These are phyloP conservation scores for Lycodopsis pacificus DNA, from an alignment of 2,797 vertebrate species.

Conservation along the genomic window DNA sequence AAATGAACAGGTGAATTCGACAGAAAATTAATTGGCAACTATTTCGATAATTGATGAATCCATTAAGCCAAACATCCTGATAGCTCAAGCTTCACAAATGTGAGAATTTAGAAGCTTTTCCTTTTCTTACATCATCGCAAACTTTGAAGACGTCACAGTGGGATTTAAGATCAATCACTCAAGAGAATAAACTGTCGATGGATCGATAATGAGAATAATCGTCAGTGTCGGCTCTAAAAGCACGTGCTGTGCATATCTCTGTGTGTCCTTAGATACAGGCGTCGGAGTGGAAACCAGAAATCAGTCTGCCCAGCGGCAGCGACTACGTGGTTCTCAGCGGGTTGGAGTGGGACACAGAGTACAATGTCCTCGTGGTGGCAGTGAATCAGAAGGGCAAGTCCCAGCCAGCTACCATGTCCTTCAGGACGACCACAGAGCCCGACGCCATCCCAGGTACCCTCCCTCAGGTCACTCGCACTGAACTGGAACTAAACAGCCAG, in stretches of 20 bases:
- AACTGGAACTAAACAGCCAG: constrained; percentile 44
- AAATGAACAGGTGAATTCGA: not conserved
- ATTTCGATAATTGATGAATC: not conserved
- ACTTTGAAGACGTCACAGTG: not conserved
- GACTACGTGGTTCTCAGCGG: constrained; percentile 89
- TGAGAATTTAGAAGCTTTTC: not conserved
- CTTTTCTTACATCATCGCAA: not conserved
- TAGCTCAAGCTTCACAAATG: not conserved
- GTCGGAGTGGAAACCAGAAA: constrained; percentile 92
- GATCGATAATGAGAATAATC: not conserved
- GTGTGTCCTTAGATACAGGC: constrained; percentile 82
- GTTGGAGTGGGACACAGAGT: constrained; percentile 95
- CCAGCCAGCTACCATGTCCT: constrained; percentile 87
- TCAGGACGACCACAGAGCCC: constrained; percentile 91
- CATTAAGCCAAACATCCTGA: not conserved
- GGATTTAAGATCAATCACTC: not conserved
- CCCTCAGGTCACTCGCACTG: constrained; percentile 31
- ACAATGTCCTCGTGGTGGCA: constrained; percentile 91
- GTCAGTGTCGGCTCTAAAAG: not conserved
- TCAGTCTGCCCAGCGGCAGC: constrained; percentile 87
- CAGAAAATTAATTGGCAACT: not conserved
- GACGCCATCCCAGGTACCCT: constrained; percentile 93
- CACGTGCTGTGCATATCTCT: not conserved
- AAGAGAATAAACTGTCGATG: not conserved
- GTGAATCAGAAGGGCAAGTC: constrained; percentile 97